A percentile compares a stretch with the other conserved stretches of the same genome.
Evolutionary conservation across 2,113 vertebrate genomes (phyloP).

Genomic region (Bothrops jararaca): DNA sequence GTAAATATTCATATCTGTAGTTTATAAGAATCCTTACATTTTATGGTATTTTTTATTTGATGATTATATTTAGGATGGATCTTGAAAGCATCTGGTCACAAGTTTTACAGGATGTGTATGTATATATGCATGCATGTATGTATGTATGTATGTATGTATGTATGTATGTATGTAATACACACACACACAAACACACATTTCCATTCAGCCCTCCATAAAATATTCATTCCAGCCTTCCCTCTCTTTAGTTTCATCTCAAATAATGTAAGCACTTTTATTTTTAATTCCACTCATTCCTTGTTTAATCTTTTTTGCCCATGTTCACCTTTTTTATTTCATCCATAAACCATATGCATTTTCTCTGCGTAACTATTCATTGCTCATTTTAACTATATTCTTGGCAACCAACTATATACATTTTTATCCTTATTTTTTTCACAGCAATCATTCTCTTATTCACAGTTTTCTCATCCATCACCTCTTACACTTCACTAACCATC

Average conservation of each 20-base stretch:
- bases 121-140: no score
- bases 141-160: background rate
- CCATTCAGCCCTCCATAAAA: background rate
- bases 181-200: background rate
- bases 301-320: background rate
- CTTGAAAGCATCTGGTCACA: background rate
- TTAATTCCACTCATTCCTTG: background rate
- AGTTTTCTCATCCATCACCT: background rate
- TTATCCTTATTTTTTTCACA: background rate
- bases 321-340: background rate
- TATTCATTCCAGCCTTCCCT: background rate
- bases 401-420: background rate
- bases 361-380: background rate
- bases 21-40: background rate
- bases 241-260: background rate
- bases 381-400: background rate
- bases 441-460: background rate
- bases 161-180: background rate
- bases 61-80: background rate
- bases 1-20: background rate
- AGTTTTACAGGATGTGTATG: background rate
- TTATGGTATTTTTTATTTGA: background rate
- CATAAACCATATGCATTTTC: background rate
- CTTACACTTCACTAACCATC: background rate
- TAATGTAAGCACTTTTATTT: background rate